Evolutionary conservation across 2,888 invertebrate genomes (phyloP).

Genomic region (Fissipunctia ypsillon): DNA sequence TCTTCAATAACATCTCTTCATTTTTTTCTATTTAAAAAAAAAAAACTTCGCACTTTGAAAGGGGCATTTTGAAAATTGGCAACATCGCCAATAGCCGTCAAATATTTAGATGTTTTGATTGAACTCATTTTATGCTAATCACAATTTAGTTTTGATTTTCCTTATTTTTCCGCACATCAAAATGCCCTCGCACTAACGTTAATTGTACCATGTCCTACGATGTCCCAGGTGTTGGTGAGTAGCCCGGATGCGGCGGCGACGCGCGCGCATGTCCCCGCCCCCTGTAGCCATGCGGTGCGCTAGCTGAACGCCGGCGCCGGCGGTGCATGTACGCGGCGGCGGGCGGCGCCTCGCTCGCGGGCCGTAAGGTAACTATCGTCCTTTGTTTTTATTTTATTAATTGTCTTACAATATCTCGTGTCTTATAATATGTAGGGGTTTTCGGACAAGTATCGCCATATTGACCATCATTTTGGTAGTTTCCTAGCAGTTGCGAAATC

Average conservation of each 20-base stretch:
- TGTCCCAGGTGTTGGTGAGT: conserved; percentile 81
- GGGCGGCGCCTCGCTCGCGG: conserved; percentile 96
- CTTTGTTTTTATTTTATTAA: neutral
- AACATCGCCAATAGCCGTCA: neutral
- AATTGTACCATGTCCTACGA: conserved; percentile 27
- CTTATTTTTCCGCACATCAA: neutral
- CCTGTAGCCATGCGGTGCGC: conserved; percentile 74
- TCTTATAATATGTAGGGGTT: neutral
- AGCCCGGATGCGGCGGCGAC: conserved; percentile 84
- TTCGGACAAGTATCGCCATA: no score
- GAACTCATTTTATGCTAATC: conserved; percentile 5
- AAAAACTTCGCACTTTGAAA: neutral
- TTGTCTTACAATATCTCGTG: neutral
- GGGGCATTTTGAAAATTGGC: neutral
- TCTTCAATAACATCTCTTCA: neutral
- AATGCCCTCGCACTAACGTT: conserved; percentile 1
- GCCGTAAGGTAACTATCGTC: conserved; percentile 91
- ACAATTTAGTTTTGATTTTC: conserved; percentile 2
- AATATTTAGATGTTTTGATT: neutral
- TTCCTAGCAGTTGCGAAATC: neutral
- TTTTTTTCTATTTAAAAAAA: no score
- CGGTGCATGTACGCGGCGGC: conserved; percentile 96
- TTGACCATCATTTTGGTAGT: neutral
- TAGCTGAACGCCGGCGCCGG: conserved; percentile 84
- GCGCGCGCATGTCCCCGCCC: conserved; percentile 73